Base-by-base conservation (phyloP, 1,140 invertebrate genomes). In the Macrosteles quadrilineatus region DNA sequence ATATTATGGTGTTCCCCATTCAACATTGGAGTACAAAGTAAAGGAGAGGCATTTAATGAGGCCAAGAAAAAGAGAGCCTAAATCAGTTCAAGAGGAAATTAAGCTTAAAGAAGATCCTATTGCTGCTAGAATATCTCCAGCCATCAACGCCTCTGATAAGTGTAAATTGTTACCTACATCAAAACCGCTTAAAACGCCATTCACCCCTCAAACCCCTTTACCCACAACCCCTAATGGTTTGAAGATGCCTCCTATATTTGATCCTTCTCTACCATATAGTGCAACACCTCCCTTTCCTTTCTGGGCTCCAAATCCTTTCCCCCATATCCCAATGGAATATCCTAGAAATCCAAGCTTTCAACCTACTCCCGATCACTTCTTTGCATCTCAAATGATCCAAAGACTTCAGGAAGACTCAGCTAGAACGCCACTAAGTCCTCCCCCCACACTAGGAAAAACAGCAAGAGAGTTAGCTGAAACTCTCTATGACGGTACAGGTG, bases 11-110 rank as follows among this genome's bases (percentile, higher is more conserved):
- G 97, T 99, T 36, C 97, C 97, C 3, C 97, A 99, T 83, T 98
- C 97, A 21, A 99, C 97, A 14, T 87, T 99, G 21, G 97, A 99
- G 83, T 99, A 99, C 86, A 99, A 99, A 85, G 94, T 96, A 1
- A 96, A 97, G 81, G 94, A 97, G 79, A 85, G 94, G 53, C 94
- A 97, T 80, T 81, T 96, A 64, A 94, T 95, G 88, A 83, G 94
- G 74, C 92, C 93, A 27, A 82, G 92, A 57, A 95, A 95, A 79
- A 84, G 93, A 70, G 91, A 91, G 74, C 89, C 88, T 0, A 91
- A 91, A 76, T 87, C 87, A 23, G 86, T 82, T 23, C 84, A 88
- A 31, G 83, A 85, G 23, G 85, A 87, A 66, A 64, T 66, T 21
- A 74, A 80, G 78, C 71, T 80, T 76, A 74, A 82, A 80, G 75